These are phyloP conservation scores for Sipunculus nudus DNA, from an alignment of 2,888 invertebrate genomes.

Conservation along the genomic window DNA sequence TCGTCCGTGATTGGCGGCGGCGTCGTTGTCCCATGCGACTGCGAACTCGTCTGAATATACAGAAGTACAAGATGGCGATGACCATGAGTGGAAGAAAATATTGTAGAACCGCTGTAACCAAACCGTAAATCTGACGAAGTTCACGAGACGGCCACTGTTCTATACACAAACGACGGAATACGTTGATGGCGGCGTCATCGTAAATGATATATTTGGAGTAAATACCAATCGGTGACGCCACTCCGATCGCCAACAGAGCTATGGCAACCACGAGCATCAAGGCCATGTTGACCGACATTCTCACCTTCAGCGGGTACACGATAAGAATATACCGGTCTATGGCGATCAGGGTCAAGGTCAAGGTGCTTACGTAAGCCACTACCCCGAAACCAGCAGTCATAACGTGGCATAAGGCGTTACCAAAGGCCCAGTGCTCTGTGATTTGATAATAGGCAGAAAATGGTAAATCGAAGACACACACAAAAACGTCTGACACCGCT, in stretches of 20 bases:
- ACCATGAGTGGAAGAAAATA: slow-evolving; percentile 56
- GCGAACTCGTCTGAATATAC: slow-evolving; percentile 54
- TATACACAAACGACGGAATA: slow-evolving; percentile 48
- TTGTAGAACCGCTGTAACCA: slow-evolving; percentile 53
- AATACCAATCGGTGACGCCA: slow-evolving; percentile 71
- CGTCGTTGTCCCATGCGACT: slow-evolving; percentile 45
- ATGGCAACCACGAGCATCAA: slow-evolving; percentile 50
- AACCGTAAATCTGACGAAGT: slow-evolving; percentile 50
- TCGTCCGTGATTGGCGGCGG: slow-evolving; percentile 47
- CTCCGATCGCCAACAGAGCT: slow-evolving; percentile 47
- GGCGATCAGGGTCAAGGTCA: slow-evolving; percentile 62
- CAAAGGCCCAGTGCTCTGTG: slow-evolving; percentile 61
- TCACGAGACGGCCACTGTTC: slow-evolving; percentile 53
- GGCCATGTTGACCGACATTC: slow-evolving; percentile 54
- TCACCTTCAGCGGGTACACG: slow-evolving; percentile 52
- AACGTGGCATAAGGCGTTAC: slow-evolving; percentile 55
- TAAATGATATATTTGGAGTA: slow-evolving; percentile 66
- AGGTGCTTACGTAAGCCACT: slow-evolving; percentile 60
- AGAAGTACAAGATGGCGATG: slow-evolving; percentile 54
- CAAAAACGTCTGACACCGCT: slow-evolving; percentile 59
- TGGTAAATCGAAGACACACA: slow-evolving; percentile 62
- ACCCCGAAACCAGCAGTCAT: slow-evolving; percentile 60
- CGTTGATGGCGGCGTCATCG: slow-evolving; percentile 43
- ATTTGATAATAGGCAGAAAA: slow-evolving; percentile 63
- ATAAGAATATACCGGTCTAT: slow-evolving; percentile 62